Conservation (phyloP, 1,140 invertebrate genomes). For the fruit fly (Drosophila melanogaster) region Release_6_plus_ISO1_MT NT_033779.5:13133501-13134000, state of each 20-base stretch:
- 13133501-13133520: conserved; percentile 92
- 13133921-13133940: background rate
- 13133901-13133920: background rate
- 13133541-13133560: conserved; percentile 87
- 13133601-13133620: conserved; percentile 88
- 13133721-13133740: conserved; percentile 94
- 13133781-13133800: conserved; percentile 93
- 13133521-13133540: conserved; percentile 87
- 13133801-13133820: conserved; percentile 89
- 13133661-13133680: conserved; percentile 89
- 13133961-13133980: conserved; percentile 23
- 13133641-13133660: conserved; percentile 87
- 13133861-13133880: background rate
- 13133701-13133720: conserved; percentile 95
- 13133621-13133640: conserved; percentile 52
- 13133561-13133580: conserved; percentile 88
- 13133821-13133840: conserved; percentile 42
- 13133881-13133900: conserved; percentile 35
- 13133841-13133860: background rate
- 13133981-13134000: conserved; percentile 48
- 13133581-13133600: conserved; percentile 92
- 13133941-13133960: conserved; percentile 24
- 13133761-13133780: conserved; percentile 97
- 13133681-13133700: conserved; percentile 91
- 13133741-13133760: conserved; percentile 93